Conservation (phyloP, 2,113 vertebrate species). For the Hucho hucho region DNA sequence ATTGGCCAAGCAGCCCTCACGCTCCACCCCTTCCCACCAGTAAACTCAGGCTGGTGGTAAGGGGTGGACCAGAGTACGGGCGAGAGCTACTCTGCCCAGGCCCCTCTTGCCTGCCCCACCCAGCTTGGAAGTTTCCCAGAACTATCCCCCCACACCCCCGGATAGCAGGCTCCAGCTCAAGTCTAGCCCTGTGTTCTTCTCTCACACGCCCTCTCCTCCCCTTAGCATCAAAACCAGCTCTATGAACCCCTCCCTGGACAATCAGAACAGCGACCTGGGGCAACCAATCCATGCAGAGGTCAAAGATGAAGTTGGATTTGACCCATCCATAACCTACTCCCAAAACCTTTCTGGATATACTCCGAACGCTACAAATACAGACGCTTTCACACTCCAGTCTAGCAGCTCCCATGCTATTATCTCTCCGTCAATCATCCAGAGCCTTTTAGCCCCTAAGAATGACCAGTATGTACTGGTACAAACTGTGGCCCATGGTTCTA, state of each 20-base stretch:
- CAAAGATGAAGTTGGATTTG: background rate
- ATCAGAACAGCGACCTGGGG: background rate
- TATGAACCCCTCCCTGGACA: background rate
- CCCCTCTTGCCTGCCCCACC: slow-evolving; percentile 15
- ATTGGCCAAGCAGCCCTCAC: slow-evolving; percentile 11
- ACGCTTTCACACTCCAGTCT: background rate
- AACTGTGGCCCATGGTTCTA: slow-evolving; percentile 7
- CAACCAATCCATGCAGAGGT: slow-evolving; percentile 11
- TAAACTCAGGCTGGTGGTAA: slow-evolving; percentile 22
- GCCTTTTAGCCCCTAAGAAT: background rate
- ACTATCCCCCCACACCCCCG: background rate
- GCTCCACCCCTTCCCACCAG: slow-evolving; percentile 13
- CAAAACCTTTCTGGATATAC: background rate
- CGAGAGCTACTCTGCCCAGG: slow-evolving; percentile 11
- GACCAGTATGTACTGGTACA: slow-evolving; percentile 43
- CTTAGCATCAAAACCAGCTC: slow-evolving; percentile 39
- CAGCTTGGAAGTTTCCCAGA: slow-evolving; percentile 1
- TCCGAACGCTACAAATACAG: background rate
- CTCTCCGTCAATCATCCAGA: background rate
- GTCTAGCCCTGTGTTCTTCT: slow-evolving; percentile 55
- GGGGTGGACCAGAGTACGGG: too few relatives aligned
- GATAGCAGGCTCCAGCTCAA: slow-evolving; percentile 3
- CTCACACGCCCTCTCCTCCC: slow-evolving; percentile 58
- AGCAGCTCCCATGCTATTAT: background rate
- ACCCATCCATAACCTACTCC: background rate